phyloP scores from a whole-genome alignment of 2,797 vertebrate species.

The Alcedo atthis region DNA sequence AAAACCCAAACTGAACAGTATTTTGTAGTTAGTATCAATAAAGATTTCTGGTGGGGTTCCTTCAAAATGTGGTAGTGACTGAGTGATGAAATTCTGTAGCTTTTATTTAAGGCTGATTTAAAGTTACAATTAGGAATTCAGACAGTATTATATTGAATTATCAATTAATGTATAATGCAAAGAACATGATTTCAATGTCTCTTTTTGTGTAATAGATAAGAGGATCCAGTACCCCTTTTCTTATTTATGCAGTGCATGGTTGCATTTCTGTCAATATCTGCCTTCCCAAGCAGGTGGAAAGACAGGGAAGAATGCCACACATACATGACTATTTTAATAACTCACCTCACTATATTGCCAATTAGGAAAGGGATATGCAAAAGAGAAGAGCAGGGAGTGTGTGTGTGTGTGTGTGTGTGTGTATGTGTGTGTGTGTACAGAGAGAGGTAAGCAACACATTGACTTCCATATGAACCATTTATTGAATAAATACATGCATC shows the following conservation, averaged over 20 bases:
- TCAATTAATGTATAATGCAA: not conserved
- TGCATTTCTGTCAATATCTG: not conserved
- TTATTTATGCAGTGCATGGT: not conserved
- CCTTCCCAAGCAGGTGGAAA: not conserved
- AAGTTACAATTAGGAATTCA: not conserved
- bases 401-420: not conserved
- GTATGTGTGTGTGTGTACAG: not conserved
- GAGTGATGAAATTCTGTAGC: not conserved
- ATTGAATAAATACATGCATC: slow-evolving; percentile 82
- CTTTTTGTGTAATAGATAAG: not conserved
- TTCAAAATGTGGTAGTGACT: not conserved
- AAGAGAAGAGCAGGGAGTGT: not conserved
- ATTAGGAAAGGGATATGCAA: not conserved
- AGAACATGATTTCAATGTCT: not conserved
- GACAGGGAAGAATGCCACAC: not conserved
- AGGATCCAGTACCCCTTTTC: not conserved
- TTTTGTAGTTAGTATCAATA: not conserved
- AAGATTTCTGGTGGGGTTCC: not conserved
- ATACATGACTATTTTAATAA: not conserved
- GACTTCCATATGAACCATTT: slow-evolving; percentile 67
- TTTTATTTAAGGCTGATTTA: not conserved
- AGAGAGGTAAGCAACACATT: not conserved
- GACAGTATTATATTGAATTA: not conserved
- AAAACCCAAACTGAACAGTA: not conserved
- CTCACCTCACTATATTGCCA: not conserved